phyloP scores from a whole-genome alignment of 2,888 invertebrate species.

The Xylophagus ater region DNA sequence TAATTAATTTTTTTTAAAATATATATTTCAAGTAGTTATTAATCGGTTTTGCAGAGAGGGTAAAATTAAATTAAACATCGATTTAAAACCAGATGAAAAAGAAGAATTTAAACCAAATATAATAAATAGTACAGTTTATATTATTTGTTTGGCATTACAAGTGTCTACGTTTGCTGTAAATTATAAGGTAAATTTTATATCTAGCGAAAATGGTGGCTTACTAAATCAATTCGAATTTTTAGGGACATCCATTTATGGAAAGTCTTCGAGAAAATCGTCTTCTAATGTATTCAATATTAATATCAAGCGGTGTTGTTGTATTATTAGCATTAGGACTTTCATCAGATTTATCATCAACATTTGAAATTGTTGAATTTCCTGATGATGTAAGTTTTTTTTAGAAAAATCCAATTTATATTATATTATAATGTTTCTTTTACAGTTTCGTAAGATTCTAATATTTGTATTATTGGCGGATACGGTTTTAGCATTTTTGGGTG shows the following conservation, averaged over 20 bases:
- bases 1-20: background rate
- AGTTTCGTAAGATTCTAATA: conserved; percentile 84
- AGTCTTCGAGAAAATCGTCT: conserved; percentile 85
- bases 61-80: conserved; percentile 48
- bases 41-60: conserved; percentile 40
- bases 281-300: conserved; percentile 77
- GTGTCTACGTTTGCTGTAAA: conserved; percentile 98
- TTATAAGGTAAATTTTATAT: conserved; percentile 96
- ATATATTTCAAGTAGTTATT: background rate
- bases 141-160: conserved; percentile 94
- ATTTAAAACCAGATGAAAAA: conserved; percentile 53
- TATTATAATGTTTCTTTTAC: conserved; percentile 27
- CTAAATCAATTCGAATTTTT: too few species aligned
- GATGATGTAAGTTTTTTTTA: conserved; percentile 56
- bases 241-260: conserved; percentile 99
- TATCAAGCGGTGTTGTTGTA: conserved; percentile 72
- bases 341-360: conserved; percentile 76
- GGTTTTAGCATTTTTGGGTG: conserved; percentile 71
- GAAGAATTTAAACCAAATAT: conserved; percentile 88
- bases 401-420: background rate
- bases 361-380: conserved; percentile 93
- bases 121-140: conserved; percentile 95
- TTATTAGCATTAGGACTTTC: conserved; percentile 73
- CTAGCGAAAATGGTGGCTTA: too few species aligned
- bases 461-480: conserved; percentile 77